Conservation (phyloP, 37 sponge, comb jelly and placozoan genomes). For the Spongilla lacustris region DNA sequence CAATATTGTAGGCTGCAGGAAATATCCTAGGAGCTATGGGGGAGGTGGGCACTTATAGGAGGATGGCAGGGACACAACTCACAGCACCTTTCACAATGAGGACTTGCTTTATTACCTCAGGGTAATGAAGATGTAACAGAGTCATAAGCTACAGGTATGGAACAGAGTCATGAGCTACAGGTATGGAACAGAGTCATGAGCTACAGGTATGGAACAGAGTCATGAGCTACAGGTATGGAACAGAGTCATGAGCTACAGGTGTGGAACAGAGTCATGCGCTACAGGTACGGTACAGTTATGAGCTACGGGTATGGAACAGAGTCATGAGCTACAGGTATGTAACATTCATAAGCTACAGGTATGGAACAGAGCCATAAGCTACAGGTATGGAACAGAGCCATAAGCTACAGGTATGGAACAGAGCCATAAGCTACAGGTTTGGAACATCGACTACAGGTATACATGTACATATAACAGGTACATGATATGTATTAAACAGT, state of each 20-base stretch:
- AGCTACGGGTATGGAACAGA: too few species aligned
- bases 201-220: not conserved
- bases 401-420: not conserved
- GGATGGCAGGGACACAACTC: not conserved
- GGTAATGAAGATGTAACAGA: constrained; percentile 46
- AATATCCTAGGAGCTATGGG: constrained; percentile 55
- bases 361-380: too few species aligned
- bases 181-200: too few species aligned
- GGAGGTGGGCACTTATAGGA: not conserved
- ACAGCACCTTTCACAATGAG: constrained; percentile 35
- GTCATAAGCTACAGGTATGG: constrained; percentile 2
- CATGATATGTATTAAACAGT: not conserved
- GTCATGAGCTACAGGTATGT: too few species aligned
- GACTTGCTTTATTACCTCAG: constrained; percentile 27
- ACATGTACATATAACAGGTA: not conserved
- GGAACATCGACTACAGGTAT: not conserved
- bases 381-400: constrained; percentile 18
- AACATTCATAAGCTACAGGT: too few species aligned
- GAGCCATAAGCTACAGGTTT: not conserved
- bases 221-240: not conserved
- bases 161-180: not conserved
- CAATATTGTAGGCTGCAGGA: constrained; percentile 64
- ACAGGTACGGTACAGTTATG: too few species aligned
- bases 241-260: not conserved
- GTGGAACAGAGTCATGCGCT: not conserved